phyloP scores from a whole-genome alignment of 2,113 vertebrate genomes.

The Alosa alosa region DNA sequence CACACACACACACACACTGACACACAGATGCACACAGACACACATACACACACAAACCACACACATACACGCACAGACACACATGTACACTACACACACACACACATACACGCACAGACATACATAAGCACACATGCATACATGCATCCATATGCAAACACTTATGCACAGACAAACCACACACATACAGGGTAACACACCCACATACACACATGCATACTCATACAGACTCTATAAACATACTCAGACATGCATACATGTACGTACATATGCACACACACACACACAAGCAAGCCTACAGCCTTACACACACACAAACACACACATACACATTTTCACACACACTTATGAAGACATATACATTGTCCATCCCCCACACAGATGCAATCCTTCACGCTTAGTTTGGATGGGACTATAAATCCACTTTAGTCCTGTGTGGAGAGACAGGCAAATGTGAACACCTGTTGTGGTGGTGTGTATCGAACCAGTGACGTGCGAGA shows the following conservation, averaged over 20 bases:
- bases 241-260: not conserved
- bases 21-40: not conserved
- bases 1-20: not conserved
- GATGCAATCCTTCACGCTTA: conserved; percentile 56
- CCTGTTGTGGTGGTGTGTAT: conserved; percentile 60
- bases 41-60: not conserved
- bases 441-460: conserved; percentile 60
- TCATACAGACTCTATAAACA: not conserved
- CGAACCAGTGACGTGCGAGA: not conserved
- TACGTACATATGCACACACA: not conserved
- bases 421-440: conserved; percentile 56
- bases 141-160: not conserved
- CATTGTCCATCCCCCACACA: conserved; percentile 34
- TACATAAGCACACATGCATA: not conserved
- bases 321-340: not conserved
- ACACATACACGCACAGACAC: not conserved
- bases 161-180: not conserved
- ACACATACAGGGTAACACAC: not conserved
- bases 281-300: not conserved
- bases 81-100: not conserved
- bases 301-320: not conserved
- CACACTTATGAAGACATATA: not conserved
- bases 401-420: conserved; percentile 63
- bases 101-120: not conserved
- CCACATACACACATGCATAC: not conserved